Evolutionary conservation across 2,113 vertebrate species (phyloP).

Genomic region (Erythrocercus mccallii): DNA sequence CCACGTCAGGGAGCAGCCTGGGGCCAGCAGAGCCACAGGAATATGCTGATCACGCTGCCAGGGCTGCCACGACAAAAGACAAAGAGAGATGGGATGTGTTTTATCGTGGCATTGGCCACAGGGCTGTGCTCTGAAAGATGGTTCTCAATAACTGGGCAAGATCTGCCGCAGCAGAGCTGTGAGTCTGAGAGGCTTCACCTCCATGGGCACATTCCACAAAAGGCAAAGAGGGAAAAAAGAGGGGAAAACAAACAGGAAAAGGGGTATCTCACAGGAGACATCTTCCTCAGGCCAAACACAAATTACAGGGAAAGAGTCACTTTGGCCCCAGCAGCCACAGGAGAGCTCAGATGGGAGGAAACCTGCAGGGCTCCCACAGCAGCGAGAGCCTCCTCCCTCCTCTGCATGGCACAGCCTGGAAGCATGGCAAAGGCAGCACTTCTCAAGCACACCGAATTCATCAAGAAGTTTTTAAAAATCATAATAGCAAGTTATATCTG

Average conservation of each 20-base stretch:
- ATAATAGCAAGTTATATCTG: background rate
- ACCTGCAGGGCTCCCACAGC: background rate
- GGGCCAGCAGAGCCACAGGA: background rate
- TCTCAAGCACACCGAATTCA: background rate
- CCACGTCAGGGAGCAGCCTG: background rate
- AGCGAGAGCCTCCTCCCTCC: background rate
- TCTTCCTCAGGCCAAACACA: background rate
- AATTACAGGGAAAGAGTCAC: background rate
- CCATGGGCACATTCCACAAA: background rate
- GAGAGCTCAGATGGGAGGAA: background rate
- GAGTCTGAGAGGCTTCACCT: background rate
- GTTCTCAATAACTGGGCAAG: background rate
- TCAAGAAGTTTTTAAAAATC: background rate
- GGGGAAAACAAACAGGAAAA: background rate
- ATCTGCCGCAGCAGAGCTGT: accelerated
- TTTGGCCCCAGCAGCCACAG: background rate
- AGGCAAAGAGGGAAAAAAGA: background rate
- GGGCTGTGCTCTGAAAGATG: background rate
- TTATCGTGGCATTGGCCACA: background rate
- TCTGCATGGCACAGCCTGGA: background rate
- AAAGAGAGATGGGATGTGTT: background rate
- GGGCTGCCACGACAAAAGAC: background rate
- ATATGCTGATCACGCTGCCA: background rate
- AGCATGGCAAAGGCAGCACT: background rate
- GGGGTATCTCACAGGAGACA: background rate